Base-by-base conservation (phyloP, 2,797 vertebrate genomes). In the Eupleurogrammus muticus region DNA sequence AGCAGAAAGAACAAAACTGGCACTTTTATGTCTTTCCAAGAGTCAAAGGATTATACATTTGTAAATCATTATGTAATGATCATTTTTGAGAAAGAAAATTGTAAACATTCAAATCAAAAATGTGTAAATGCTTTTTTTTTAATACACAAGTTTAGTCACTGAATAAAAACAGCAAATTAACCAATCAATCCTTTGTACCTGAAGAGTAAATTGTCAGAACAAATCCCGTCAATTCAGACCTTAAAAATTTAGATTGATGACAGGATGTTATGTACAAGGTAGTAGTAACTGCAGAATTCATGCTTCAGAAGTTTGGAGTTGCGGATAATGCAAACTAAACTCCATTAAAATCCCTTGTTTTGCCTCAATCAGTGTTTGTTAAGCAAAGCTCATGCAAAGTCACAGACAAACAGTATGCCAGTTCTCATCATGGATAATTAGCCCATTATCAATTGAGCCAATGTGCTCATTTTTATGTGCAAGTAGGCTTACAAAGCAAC, bases 311-410 rank as follows among this genome's bases (percentile, higher is more conserved):
- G 59, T 46, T 51, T 51, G 5, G 24, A 35, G 32, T n/a, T 28
- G 40, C 17, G 10, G 6, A 50, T 46, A 24, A 52, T 69, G 58
- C 36, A 60, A 50, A 52, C 32, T 23, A 51, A 48, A 75, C 16
- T 14, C 8, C 19, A 60, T 32, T 9, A 51, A 54, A 59, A 51
- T 54, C 35, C 14, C 17, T 1, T 48, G 4, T 36, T 79, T 17
- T 49, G 34, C 60, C 24, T 77, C 35, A 71, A 23, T 58, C 35
- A 40, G 51, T 40, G 9, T 36, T 51, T 54, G 19, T 63, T 56
- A 47, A 75, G 48, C n/a, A 66, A 85, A 85, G 76, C 81, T 77
- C 89, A 90, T 92, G 90, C 90, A 86, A 21, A 32, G 7, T 17
- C 70, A 76, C 61, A 84, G 59, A 80, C 53, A 70, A 61, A 57